Evolutionary conservation across 2,888 invertebrate species (phyloP).

Genomic region (Lobophora halterata): DNA sequence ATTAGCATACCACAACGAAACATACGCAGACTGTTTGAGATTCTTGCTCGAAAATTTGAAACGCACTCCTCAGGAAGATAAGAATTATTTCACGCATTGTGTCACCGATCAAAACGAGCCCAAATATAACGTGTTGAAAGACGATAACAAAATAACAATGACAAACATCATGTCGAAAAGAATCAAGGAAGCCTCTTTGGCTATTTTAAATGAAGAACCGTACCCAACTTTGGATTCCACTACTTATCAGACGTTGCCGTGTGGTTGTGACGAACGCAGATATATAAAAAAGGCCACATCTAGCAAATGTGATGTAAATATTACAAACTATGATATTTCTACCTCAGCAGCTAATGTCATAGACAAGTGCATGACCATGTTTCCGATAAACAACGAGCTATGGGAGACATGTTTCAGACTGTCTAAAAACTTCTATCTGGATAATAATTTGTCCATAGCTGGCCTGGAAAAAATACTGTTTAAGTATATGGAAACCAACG

Average conservation of each 20-base stretch:
- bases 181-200: constrained; percentile 64
- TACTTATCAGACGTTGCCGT: constrained; percentile 53
- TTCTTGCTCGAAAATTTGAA: constrained; percentile 56
- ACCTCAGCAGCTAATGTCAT: constrained; percentile 56
- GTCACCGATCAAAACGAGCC: constrained; percentile 25
- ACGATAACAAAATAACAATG: constrained; percentile 55
- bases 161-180: constrained; percentile 62
- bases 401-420: constrained; percentile 69
- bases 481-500: constrained; percentile 76
- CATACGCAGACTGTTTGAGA: constrained; percentile 58
- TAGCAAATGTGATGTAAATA: constrained; percentile 29
- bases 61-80: constrained; percentile 36
- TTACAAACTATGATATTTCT: constrained; percentile 46
- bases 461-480: constrained; percentile 78
- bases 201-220: constrained; percentile 61
- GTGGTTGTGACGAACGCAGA: constrained; percentile 62
- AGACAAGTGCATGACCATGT: constrained; percentile 64
- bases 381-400: constrained; percentile 59
- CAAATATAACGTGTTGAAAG: constrained; percentile 38
- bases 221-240: constrained; percentile 52
- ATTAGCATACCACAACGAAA: constrained; percentile 58
- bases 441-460: constrained; percentile 62
- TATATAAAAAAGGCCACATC: constrained; percentile 38
- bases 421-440: constrained; percentile 64
- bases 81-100: constrained; percentile 55